Conservation (phyloP, 2,888 invertebrate genomes). For the Margaritifera margaritifera region DNA sequence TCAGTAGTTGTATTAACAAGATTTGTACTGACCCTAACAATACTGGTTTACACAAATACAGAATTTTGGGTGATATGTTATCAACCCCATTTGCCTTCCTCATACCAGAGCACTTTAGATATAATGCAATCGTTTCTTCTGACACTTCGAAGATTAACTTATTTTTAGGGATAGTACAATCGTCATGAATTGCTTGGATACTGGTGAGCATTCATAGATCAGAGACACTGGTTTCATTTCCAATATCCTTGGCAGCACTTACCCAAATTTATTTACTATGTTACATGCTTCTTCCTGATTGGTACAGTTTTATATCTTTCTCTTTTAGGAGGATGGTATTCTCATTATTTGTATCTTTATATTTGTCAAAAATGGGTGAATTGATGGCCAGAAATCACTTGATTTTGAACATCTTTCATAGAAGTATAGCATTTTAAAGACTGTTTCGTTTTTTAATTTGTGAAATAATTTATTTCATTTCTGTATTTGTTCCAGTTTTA, state of each 20-base stretch:
- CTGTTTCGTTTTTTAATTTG: background rate
- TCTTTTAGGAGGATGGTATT: background rate
- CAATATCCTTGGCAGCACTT: constrained; percentile 7
- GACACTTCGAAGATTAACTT: background rate
- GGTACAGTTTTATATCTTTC: background rate
- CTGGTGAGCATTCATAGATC: background rate
- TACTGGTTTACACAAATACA: background rate
- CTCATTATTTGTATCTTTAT: background rate
- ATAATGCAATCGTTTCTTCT: background rate
- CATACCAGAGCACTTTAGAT: background rate
- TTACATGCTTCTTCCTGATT: background rate
- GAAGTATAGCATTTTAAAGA: background rate
- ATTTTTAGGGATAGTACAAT: background rate
- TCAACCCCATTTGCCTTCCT: constrained; percentile 3
- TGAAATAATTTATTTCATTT: background rate
- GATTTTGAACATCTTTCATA: constrained; percentile 4
- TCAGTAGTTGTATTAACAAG: background rate
- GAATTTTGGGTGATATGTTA: too few relatives aligned
- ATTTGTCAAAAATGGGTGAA: constrained; percentile 3
- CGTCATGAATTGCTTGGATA: constrained; percentile 1
- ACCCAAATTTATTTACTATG: background rate
- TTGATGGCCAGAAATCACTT: constrained; percentile 3
- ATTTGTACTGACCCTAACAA: background rate
- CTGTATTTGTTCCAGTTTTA: too few relatives aligned
- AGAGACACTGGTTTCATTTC: background rate